Base-by-base conservation (phyloP, 2,113 vertebrate genomes). In the Muntiacus muntjak region DNA sequence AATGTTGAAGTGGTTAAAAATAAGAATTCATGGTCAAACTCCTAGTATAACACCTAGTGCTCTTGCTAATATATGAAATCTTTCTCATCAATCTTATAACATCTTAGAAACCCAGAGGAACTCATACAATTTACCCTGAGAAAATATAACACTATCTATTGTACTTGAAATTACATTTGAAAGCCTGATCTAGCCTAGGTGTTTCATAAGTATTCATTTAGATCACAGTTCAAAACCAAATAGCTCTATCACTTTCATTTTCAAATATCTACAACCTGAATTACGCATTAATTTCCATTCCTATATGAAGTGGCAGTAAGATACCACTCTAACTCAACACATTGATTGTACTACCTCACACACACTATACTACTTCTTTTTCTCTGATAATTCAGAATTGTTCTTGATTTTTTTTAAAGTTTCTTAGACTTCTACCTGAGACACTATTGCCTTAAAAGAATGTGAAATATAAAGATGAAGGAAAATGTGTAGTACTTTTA, bases 181-280 rank as follows among this genome's bases (percentile, higher is more conserved):
- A 92, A 90, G 40, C 21, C 30, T 91, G 17, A 19, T 54, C 54
- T 30, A 33, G 28, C 62, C 54, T 83, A 71, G 67, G 9, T 57
- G 47, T 67, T 87, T 64, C 57, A 16, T 11, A 81, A 19, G 23
- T 76, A 95, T n/a, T 79, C 92, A 88, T 43, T 92, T 57, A 92
- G 40, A 94, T 43, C 26, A 97, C 12, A 94, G 43, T 86, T 96
- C 40, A 88, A 95, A 87, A 90, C 23, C 30, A 94, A 95, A 76
- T 0, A 76, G 12, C 14, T 40, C 45, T 33, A 64, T 47, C 36
- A 71, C 87, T 84, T 94, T 25, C 47, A 85, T 55, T 76, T 96
- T 57, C 88, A 82, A 90, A 40, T 76, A 74, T 47, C 3, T 96
- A 40, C n/a, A 76, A 60, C 43, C 33, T 79, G 23, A 98, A 95